These are phyloP conservation scores for Sympetrum striolatum DNA, from an alignment of 2,888 invertebrate species.

Conservation along the genomic window DNA sequence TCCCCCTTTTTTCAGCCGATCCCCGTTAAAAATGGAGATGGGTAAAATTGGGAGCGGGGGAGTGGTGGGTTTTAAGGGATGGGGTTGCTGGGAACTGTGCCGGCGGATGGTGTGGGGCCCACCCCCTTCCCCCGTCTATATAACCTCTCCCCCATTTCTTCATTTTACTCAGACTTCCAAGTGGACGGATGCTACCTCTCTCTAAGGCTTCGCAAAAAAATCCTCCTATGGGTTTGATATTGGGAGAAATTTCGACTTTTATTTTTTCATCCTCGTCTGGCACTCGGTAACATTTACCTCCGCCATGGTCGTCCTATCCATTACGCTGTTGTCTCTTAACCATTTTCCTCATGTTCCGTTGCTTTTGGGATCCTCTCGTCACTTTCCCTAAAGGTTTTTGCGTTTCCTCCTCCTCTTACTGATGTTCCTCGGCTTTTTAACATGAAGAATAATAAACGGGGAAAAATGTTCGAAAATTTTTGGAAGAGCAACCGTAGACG, in stretches of 20 bases:
- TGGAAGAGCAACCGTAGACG: background rate
- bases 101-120: slow-evolving; percentile 45
- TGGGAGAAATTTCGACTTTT: background rate
- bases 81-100: slow-evolving; percentile 46
- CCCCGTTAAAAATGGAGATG: slow-evolving; percentile 44
- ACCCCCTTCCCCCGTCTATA: slow-evolving; percentile 6
- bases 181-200: background rate
- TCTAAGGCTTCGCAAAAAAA: background rate
- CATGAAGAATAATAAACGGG: background rate
- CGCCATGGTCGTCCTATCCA: background rate
- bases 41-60: slow-evolving; percentile 34
- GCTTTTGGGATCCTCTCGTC: background rate
- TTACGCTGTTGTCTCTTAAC: background rate
- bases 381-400: background rate
- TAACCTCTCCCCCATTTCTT: slow-evolving; percentile 44
- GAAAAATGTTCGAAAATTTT: background rate
- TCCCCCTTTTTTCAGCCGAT: slow-evolving; percentile 42
- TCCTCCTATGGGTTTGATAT: background rate
- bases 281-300: background rate
- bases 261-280: slow-evolving; percentile 11
- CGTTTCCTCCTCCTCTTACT: background rate
- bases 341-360: background rate
- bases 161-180: slow-evolving; percentile 3
- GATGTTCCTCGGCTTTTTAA: background rate
- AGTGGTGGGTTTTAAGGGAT: slow-evolving; percentile 46